Base-by-base conservation (phyloP, 2,888 invertebrate genomes). In the Tuberolachnus salignus region DNA sequence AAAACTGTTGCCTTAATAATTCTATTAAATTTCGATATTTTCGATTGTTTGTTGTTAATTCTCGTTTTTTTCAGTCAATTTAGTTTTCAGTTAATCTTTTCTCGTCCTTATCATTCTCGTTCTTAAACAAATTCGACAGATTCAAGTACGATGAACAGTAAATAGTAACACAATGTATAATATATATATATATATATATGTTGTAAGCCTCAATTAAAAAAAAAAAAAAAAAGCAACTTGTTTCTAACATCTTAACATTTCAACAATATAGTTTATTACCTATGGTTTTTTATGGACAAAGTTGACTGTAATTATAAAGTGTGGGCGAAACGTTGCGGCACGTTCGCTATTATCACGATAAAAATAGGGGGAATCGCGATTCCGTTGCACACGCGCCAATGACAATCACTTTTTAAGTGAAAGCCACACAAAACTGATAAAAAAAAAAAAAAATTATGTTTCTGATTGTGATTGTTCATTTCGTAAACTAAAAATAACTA, bases 331-430 rank as follows among this genome's bases (percentile, higher is more conserved):
- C 57, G 23, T 71, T 26, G 46, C 23, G 26, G 23, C 71, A 71
- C 57, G 57, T 57, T 71, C 23, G 23, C n/a, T 23, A 57, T 71
- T 23, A 57, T 23, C 13, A 46, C 42, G 51, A 10, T 44, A 6
- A 55, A 70, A 34, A 3, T 26, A 55, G 21, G 11, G 11, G 46
- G 57, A 71, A n/a, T 57, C 71, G 71, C 57, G 71, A 71, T 71
- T 23, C 44, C 8, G 55, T 57, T 71, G 34, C 21, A 14, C 53
- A 55, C 21, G 69, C 61, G 21, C 13, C 13, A 51, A 69, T 19
- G 46, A 46, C 71, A 16, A 23, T 57, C 23, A 19, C n/a, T 70
- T 70, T 23, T 21, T 3, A 55, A 70, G 21, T 34, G 34, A 69
- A 44, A 44, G 8, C 8, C 1, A 21, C 49, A 49, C 13, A 69